Evolutionary conservation across 2,888 invertebrate genomes (phyloP).

Genomic region (Mechanitis mazaeus): DNA sequence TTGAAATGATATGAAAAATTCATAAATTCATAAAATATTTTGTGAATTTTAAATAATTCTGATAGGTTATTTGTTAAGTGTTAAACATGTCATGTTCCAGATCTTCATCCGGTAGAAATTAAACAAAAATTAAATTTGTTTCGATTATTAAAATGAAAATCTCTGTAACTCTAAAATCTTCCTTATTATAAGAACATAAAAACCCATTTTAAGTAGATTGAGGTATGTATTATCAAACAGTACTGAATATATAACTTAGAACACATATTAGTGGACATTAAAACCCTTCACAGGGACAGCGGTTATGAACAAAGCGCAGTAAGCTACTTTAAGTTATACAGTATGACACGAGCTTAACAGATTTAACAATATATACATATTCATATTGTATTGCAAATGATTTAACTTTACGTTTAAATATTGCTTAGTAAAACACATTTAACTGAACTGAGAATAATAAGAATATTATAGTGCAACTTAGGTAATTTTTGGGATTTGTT

Average conservation of each 20-base stretch:
- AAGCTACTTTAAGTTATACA: constrained; percentile 1
- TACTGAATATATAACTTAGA: constrained; percentile 19
- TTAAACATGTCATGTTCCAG: constrained; percentile 9
- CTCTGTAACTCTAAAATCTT: neutral
- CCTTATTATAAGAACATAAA: neutral
- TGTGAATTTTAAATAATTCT: too few species aligned
- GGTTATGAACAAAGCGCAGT: neutral
- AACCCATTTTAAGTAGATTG: neutral
- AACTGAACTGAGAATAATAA: too few species aligned
- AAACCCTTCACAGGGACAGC: neutral
- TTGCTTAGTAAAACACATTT: too few species aligned
- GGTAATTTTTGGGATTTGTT: too few species aligned
- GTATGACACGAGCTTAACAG: neutral
- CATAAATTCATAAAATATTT: too few species aligned
- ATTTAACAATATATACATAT: neutral
- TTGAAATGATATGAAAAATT: too few species aligned
- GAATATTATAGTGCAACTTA: too few species aligned
- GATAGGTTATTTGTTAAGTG: too few species aligned
- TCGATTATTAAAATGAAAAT: constrained; percentile 6
- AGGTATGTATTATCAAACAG: constrained; percentile 16
- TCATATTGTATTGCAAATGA: neutral
- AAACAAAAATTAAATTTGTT: constrained; percentile 14
- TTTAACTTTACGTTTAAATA: too few species aligned
- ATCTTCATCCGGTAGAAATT: constrained; percentile 2
- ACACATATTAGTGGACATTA: constrained; percentile 20